A percentile compares a stretch with the other conserved stretches of the same genome.
phyloP scores from a whole-genome alignment of 2,113 vertebrate genomes.

The Eclectus roratus region DNA sequence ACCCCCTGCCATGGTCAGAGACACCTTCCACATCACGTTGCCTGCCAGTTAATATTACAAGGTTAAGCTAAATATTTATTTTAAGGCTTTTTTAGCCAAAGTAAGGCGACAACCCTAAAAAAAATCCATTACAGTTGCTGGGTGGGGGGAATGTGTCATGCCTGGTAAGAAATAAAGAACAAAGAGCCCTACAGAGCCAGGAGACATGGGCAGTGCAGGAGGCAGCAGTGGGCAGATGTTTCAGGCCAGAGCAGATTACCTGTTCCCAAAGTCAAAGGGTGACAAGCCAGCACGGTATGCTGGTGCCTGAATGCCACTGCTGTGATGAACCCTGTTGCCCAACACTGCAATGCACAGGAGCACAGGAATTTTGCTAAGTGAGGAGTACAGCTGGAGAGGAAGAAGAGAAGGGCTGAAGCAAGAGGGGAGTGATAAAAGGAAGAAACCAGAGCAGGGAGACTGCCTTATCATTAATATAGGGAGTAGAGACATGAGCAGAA shows the following conservation, averaged over 20 bases:
- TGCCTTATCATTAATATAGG: neutral
- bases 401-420: neutral
- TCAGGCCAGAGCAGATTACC: neutral
- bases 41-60: neutral
- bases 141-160: rapidly evolving
- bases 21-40: neutral
- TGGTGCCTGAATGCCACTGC: neutral
- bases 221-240: neutral
- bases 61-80: neutral
- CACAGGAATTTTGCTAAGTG: neutral
- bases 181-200: neutral
- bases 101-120: neutral
- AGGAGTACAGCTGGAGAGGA: neutral
- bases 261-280: neutral
- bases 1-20: neutral
- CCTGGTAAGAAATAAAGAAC: neutral
- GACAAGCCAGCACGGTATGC: neutral
- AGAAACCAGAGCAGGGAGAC: neutral
- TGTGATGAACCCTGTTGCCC: constrained; percentile 2
- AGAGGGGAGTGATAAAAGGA: neutral
- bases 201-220: rapidly evolving
- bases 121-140: neutral
- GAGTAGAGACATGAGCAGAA: neutral
- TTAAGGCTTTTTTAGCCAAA: neutral
- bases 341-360: neutral